Conservation (phyloP, 2,113 vertebrate species). For the zebrafish (Danio rerio) region GRCz12tu NC_133192.1:26473001-26473500, state of each 20-base stretch:
- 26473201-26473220: background rate
- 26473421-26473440: no score
- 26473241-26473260: background rate
- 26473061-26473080: background rate
- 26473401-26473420: no score
- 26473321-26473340: no score
- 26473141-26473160: background rate
- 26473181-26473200: background rate
- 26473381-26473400: no score
- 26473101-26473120: background rate
- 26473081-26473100: background rate
- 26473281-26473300: no score
- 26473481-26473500: no score
- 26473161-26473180: background rate
- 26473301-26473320: no score
- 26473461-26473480: no score
- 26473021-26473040: background rate
- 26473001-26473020: background rate
- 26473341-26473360: no score
- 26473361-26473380: no score
- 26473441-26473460: no score
- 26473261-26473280: no score
- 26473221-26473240: background rate
- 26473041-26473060: conserved; percentile 11
- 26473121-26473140: background rate